These are phyloP conservation scores for Microchrysa polita DNA, from an alignment of 2,888 invertebrate genomes.

Conservation along the genomic window DNA sequence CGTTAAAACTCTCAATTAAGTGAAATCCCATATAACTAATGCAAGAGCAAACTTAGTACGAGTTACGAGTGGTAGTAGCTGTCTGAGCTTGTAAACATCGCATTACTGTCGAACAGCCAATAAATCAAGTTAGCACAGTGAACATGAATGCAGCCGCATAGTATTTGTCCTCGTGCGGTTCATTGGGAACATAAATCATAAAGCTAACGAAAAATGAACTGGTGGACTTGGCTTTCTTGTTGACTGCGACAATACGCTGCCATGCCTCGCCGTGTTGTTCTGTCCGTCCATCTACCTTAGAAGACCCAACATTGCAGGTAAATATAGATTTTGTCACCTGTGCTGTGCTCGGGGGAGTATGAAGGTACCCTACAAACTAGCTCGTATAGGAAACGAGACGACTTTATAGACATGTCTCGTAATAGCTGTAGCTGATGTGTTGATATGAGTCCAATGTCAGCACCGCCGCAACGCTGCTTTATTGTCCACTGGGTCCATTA, in stretches of 20 bases:
- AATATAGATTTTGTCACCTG: conserved; percentile 34
- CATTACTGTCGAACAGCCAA: conserved; percentile 20
- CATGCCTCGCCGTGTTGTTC: neutral
- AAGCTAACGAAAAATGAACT: neutral
- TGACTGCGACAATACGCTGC: neutral
- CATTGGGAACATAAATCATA: conserved; percentile 2
- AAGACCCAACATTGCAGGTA: conserved; percentile 1
- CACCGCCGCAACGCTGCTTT: neutral
- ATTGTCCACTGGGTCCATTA: neutral
- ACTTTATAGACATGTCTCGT: neutral
- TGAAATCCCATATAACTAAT: too few relatives aligned
- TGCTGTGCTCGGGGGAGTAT: too few relatives aligned
- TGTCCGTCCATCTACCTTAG: conserved; percentile 7
- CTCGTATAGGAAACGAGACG: too few relatives aligned
- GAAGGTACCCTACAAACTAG: too few relatives aligned
- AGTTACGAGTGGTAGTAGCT: too few relatives aligned
- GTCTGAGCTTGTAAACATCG: neutral
- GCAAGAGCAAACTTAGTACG: too few relatives aligned
- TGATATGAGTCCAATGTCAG: neutral
- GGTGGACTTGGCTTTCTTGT: neutral
- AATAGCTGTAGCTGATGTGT: too few relatives aligned
- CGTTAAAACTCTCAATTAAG: too few relatives aligned
- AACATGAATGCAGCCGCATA: conserved; percentile 11
- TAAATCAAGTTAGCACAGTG: conserved; percentile 9
- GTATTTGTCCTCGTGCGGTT: neutral